phyloP scores from a whole-genome alignment of 2,888 invertebrate genomes.

The Sisyra nigra region DNA sequence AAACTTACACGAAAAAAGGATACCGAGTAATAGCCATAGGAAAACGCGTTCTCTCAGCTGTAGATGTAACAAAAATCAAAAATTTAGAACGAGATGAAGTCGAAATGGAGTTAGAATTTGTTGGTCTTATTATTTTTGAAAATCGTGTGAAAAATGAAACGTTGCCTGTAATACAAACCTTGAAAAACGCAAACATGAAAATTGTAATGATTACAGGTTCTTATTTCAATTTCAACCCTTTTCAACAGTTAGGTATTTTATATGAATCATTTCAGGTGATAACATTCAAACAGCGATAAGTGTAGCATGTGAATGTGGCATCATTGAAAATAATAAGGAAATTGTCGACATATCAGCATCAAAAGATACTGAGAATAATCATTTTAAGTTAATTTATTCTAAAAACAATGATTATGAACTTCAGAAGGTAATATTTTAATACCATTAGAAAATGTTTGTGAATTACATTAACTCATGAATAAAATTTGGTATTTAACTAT shows the following conservation, averaged over 20 bases:
- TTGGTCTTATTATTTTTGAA: slow-evolving; percentile 87
- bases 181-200: slow-evolving; percentile 74
- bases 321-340: slow-evolving; percentile 43
- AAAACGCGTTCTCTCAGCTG: slow-evolving; percentile 48
- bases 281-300: slow-evolving; percentile 84
- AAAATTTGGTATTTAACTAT: no score
- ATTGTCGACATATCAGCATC: slow-evolving; percentile 21
- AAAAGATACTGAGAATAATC: no score
- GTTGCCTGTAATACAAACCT: slow-evolving; percentile 56
- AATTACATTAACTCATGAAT: no score
- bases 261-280: slow-evolving; percentile 37
- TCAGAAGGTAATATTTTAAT: no score
- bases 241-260: no score
- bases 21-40: slow-evolving; percentile 86
- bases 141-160: slow-evolving; percentile 87
- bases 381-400: no score
- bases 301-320: slow-evolving; percentile 82
- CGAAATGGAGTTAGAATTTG: slow-evolving; percentile 64
- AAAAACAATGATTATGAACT: no score
- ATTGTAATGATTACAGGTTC: slow-evolving; percentile 94
- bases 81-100: slow-evolving; percentile 60
- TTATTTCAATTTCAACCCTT: neutral
- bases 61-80: slow-evolving; percentile 56
- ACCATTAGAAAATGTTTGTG: no score
- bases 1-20: slow-evolving; percentile 79